These are phyloP conservation scores for Ophthalmolycus amberensis DNA, from an alignment of 2,113 vertebrate genomes.

Conservation along the genomic window DNA sequence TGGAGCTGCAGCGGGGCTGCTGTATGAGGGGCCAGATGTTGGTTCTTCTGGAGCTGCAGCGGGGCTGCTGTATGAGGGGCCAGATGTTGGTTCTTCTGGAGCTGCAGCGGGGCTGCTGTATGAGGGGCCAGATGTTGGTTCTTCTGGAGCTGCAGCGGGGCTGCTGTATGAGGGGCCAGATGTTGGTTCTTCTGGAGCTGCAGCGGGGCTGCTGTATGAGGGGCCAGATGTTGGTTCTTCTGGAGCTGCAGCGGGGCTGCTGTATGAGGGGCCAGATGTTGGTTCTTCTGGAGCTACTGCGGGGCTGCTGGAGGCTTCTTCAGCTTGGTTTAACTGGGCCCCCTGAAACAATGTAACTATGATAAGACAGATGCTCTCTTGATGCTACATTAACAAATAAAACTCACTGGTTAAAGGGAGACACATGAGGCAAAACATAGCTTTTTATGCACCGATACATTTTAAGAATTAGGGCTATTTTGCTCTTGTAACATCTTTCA, in stretches of 20 bases:
- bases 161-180: background rate
- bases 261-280: background rate
- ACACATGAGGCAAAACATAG: background rate
- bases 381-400: background rate
- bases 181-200: no score
- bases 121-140: no score
- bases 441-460: background rate
- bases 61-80: background rate
- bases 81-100: no score
- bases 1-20: no score
- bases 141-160: no score
- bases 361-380: background rate
- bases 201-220: no score
- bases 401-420: background rate
- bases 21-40: no score
- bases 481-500: background rate
- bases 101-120: no score
- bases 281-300: conserved; percentile 17
- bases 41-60: no score
- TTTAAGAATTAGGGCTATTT: background rate
- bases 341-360: conserved; percentile 48
- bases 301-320: conserved; percentile 22
- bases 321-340: conserved; percentile 49
- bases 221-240: no score
- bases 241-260: background rate